Percentiles rank a stretch among this genome's conserved stretches.
These are phyloP conservation scores for Acestrorhynchus altus DNA, from an alignment of 2,797 vertebrate genomes.

Conservation along the genomic window DNA sequence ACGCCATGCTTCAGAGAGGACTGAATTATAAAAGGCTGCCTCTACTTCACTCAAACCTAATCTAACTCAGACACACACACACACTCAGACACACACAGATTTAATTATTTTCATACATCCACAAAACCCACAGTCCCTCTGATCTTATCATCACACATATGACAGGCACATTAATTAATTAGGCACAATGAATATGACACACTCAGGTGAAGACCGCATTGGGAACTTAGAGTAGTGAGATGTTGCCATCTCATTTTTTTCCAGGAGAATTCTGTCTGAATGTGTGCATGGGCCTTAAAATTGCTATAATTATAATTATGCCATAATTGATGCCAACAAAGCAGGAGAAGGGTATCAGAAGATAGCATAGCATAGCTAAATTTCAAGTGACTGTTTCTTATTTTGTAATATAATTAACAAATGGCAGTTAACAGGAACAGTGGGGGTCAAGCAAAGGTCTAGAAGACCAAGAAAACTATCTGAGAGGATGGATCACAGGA, in stretches of 20 bases:
- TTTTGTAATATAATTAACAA: no score
- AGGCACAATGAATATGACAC: slow-evolving; percentile 30
- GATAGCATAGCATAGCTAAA: no score
- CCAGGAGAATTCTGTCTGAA: neutral
- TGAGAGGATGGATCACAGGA: no score
- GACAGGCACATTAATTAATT: slow-evolving; percentile 44
- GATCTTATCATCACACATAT: slow-evolving; percentile 56
- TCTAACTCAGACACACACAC: slow-evolving; percentile 13
- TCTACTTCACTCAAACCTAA: slow-evolving; percentile 26
- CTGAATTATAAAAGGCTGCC: slow-evolving; percentile 29
- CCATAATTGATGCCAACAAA: no score
- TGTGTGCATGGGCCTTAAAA: neutral
- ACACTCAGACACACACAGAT: slow-evolving; percentile 26
- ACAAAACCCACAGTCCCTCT: slow-evolving; percentile 60
- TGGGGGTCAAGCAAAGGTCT: no score
- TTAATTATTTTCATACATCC: slow-evolving; percentile 41
- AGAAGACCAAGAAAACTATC: no score
- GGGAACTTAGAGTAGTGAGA: neutral
- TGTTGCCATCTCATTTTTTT: no score
- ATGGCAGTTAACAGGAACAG: no score
- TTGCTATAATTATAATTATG: no score
- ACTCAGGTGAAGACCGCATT: neutral
- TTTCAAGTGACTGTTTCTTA: no score
- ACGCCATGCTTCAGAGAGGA: slow-evolving; percentile 7
- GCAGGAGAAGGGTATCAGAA: no score